Conservation (phyloP, 2,888 invertebrate species). For the Piscicola geometra region DNA sequence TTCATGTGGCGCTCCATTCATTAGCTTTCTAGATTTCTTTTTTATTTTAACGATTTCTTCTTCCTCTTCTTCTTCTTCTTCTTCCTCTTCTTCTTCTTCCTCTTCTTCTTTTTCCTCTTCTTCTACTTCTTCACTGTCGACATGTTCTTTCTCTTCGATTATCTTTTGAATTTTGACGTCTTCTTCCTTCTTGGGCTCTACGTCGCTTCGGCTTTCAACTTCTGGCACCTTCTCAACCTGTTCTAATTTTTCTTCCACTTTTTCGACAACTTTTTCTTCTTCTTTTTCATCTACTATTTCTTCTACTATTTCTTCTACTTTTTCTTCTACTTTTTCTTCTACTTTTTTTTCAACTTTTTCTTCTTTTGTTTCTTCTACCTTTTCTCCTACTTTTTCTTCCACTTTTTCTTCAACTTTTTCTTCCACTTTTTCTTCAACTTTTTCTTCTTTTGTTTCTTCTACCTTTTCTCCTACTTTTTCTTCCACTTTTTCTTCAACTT, state of each 20-base stretch:
- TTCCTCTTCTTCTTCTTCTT: constrained; percentile 8
- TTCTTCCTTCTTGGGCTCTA: no score
- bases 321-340: background rate
- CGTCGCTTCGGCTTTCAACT: background rate
- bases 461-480: background rate
- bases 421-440: background rate
- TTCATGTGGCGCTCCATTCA: background rate
- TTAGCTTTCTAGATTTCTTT: background rate
- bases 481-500: background rate
- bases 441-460: background rate
- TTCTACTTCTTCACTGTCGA: constrained; percentile 10
- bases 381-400: background rate
- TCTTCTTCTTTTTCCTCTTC: constrained; percentile 31
- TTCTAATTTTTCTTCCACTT: background rate
- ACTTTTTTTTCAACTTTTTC: background rate
- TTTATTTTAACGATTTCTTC: background rate
- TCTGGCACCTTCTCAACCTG: background rate
- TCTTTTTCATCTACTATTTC: background rate
- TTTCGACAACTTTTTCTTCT: constrained; percentile 8
- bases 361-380: background rate
- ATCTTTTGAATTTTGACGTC: background rate
- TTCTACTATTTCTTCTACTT: background rate
- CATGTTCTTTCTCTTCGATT: constrained; percentile 10
- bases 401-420: background rate
- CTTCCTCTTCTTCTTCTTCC: constrained; percentile 9